phyloP scores from a whole-genome alignment of 2,888 invertebrate species.

The Noctuana brunneofusca region DNA sequence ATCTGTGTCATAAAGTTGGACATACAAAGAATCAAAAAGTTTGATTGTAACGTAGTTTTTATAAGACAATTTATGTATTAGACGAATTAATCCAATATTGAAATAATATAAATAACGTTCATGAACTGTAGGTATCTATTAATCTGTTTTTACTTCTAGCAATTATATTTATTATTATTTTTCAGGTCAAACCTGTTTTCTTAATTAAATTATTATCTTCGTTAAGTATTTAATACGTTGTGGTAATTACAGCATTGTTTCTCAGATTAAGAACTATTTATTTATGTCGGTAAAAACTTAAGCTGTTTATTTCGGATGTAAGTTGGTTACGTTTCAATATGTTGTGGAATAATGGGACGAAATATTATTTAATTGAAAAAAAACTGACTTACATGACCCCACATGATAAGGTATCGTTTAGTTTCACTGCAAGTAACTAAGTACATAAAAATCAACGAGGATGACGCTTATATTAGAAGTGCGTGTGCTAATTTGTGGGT shows the following conservation, averaged over 20 bases:
- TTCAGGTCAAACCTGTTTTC: neutral
- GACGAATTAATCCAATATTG: too few relatives aligned
- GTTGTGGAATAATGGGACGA: neutral
- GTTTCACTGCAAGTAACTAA: slow-evolving; percentile 13
- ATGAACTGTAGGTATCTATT: too few relatives aligned
- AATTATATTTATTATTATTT: neutral
- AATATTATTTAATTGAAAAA: neutral
- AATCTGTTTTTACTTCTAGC: neutral
- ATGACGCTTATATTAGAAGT: slow-evolving; percentile 26
- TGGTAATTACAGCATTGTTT: neutral
- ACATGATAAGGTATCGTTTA: slow-evolving; percentile 19
- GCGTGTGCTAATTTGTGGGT: slow-evolving; percentile 18
- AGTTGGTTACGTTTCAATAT: neutral
- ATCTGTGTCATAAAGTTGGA: too few relatives aligned
- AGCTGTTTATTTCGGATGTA: neutral
- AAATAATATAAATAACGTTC: too few relatives aligned
- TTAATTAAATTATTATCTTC: neutral
- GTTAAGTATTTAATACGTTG: neutral
- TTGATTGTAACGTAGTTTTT: too few relatives aligned
- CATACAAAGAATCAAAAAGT: too few relatives aligned
- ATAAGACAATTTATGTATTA: too few relatives aligned
- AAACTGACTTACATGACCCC: slow-evolving; percentile 21
- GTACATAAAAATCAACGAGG: slow-evolving; percentile 13
- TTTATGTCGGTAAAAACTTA: neutral
- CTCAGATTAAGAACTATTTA: neutral